Evolutionary conservation across 1,140 invertebrate genomes (phyloP), one percentile per base, ranked within the genome.

Genomic region (Latrodectus geometricus): DNA sequence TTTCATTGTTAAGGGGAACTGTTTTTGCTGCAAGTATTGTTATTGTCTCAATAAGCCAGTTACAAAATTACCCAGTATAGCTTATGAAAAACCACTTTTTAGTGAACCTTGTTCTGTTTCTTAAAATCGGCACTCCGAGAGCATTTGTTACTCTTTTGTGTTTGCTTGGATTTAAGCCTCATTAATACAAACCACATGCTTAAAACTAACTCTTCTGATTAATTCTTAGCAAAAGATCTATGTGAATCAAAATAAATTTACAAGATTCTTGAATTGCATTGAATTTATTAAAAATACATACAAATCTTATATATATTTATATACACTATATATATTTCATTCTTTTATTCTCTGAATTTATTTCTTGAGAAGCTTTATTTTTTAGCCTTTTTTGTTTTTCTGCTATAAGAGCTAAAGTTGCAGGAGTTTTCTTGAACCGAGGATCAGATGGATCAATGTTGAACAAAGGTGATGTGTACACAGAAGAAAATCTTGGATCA

Each of bases 371-470:
- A 17, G 20, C 49, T 65, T 72, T 72, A 14, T 70, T 69, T 69
- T 80, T 48, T 4, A 56, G 92, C 88, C 96, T 92, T 89, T 95
- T 96, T 20, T 96, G 91, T 91, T 98, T 98, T 90, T 97, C 96
- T 73, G 93, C 90, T 35, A 98, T 94, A 4, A 98, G 89, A 86
- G 93, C 93, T 89, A 97, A 94, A 92, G 96, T 97, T 75, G 94
- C 96, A 91, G 96, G 96, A 2, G 97, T 98, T 91, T 96, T 96
- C 90, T 96, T 96, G 90, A 95, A 99, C 91, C 96, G 95, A 9
- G 96, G 94, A 93, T 98, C 94, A 4, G 96, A 95, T 17, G 97
- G 97, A 92, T 99, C 97, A 88, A 99, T 96, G 90, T 98, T 98
- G 89, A 92, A 99, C 83, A 94, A 93, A 93, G 97, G 96, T 8